Percentiles rank a stretch among this genome's conserved stretches.
phyloP scores from a whole-genome alignment of 64 coral and sea anemone species.

The Anthopleura sola region DNA sequence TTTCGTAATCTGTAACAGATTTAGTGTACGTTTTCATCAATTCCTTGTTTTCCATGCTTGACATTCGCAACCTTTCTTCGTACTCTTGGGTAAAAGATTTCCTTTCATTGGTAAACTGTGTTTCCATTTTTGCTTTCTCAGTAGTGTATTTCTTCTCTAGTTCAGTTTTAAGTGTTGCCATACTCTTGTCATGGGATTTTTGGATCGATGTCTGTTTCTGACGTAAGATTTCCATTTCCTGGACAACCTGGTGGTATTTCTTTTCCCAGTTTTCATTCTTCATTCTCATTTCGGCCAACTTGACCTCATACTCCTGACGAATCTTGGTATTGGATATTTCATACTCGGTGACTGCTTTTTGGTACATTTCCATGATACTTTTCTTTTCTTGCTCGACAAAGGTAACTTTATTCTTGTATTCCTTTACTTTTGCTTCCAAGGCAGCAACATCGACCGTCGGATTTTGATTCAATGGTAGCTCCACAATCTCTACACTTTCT shows the following conservation, averaged over 20 bases:
- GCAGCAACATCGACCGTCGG: not conserved
- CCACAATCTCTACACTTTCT: not conserved
- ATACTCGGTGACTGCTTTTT: conserved; percentile 47
- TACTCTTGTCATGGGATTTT: conserved; percentile 27
- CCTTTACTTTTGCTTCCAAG: not conserved
- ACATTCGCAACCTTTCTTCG: conserved; percentile 24
- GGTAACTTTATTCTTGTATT: not conserved
- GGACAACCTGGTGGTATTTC: conserved; percentile 36
- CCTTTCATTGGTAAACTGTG: conserved; percentile 15
- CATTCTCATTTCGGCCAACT: conserved; percentile 45
- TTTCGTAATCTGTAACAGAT: conserved; percentile 45
- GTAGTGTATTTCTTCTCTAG: conserved; percentile 37
- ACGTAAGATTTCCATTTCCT: conserved; percentile 34
- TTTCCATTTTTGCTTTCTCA: conserved; percentile 39
- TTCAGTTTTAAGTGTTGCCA: conserved; percentile 18
- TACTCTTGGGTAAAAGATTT: conserved; percentile 38
- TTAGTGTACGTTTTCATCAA: conserved; percentile 37
- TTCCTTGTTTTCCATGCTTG: conserved; percentile 30
- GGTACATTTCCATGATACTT: conserved; percentile 47
- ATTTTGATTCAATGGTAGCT: not conserved
- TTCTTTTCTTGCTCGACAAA: conserved; percentile 48
- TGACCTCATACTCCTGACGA: conserved; percentile 53
- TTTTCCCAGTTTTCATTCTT: conserved; percentile 48
- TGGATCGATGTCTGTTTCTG: conserved; percentile 34
- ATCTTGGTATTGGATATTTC: conserved; percentile 44